Base-by-base conservation (phyloP, 2,797 vertebrate genomes). In the Gobio occitaniae region DNA sequence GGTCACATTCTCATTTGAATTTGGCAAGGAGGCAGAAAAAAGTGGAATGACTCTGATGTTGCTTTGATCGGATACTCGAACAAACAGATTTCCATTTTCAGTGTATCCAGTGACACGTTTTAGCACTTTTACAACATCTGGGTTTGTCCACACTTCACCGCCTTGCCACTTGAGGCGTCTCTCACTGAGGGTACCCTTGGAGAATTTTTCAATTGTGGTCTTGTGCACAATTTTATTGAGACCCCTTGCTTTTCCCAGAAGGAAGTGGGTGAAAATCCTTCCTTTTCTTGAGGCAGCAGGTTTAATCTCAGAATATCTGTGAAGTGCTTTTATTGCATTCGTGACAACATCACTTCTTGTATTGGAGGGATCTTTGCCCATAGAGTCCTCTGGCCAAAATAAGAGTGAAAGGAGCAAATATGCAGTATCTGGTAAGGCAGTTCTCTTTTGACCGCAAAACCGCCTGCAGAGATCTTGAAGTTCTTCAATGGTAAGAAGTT, bases 21-120 rank as follows among this genome's bases (percentile, higher is more conserved):
- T 61, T 29, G 76, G 86, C 94, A 93, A 38, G 90, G 90, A 92
- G 0, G 25, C 77, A 84, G 95, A 89, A 32, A 96, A 88, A 61
- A 95, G 88, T 61, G 86, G 32, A 38, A 97, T 91, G 0, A 81
- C 66, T 81, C 68, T 29, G 84, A 50, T 96, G 91, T 50, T 93
- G 94, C 11, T 74, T 92, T 69, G 90, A 91, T 8, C 82, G 83
- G 2, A 92, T 95, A 1, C 94, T 94, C 21, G 88, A 88, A 96
- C 92, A 72, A 95, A 97, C 75, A 97, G 89, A 7, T 11, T 90
- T 16, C 93, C 89, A 81, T 95, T 94, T 82, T 95, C 94, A 21
- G 96, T 96, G 95, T 95, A 97, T 3, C 96, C 96, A 82, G 91
- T 92, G 6, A 96, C 95, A 80, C 87, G 36, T 59, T 91, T 95